Conservation (phyloP, 2,113 vertebrate species). For the Pristiophorus japonicus region DNA sequence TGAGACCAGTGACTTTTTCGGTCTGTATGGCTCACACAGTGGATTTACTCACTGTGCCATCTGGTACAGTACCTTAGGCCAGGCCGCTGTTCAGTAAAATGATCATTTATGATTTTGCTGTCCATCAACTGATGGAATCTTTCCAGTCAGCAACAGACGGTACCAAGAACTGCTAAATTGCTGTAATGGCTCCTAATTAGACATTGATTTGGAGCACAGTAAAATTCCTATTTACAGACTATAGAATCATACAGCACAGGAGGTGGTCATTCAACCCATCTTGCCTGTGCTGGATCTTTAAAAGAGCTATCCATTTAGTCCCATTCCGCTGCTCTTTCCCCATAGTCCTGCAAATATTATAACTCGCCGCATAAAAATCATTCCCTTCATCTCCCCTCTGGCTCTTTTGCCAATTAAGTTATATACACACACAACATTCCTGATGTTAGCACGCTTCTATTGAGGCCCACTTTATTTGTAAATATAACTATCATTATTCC, state of each 20-base stretch:
- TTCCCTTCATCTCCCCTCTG: background rate
- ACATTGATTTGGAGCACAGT: background rate
- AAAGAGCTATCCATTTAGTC: background rate
- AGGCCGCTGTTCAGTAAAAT: background rate
- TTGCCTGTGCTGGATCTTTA: background rate
- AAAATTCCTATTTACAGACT: background rate
- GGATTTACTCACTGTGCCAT: background rate
- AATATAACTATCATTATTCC: background rate
- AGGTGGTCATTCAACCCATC: background rate
- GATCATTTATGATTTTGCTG: background rate
- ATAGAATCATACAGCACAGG: background rate
- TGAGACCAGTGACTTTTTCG: background rate
- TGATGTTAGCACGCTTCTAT: background rate
- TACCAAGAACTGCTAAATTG: background rate
- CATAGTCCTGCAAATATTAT: background rate
- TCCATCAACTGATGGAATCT: background rate
- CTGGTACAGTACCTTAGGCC: background rate
- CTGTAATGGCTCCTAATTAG: conserved; percentile 13
- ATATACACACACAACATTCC: background rate
- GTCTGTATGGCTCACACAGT: background rate
- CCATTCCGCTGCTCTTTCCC: background rate
- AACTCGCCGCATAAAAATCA: background rate
- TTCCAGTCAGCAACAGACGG: background rate
- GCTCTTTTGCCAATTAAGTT: background rate
- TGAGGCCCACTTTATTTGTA: background rate